phyloP scores from a whole-genome alignment of 2,113 vertebrate species.

The Dunckerocampus dactyliophorus region DNA sequence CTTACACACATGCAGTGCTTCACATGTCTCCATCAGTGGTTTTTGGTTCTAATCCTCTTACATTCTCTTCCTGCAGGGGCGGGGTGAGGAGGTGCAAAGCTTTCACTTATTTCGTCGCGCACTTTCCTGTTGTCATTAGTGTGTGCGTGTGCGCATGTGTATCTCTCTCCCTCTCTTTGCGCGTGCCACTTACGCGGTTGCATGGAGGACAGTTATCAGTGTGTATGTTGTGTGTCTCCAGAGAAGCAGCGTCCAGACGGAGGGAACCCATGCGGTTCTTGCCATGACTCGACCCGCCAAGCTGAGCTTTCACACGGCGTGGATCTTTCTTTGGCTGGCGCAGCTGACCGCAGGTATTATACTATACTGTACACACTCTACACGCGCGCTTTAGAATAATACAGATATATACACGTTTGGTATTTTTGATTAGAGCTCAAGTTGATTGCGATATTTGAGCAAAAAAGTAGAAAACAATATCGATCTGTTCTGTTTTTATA shows the following conservation, averaged over 20 bases:
- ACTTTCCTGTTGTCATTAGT: slow-evolving; percentile 34
- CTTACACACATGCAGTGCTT: not conserved
- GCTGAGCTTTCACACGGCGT: slow-evolving; percentile 56
- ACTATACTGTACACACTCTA: no score
- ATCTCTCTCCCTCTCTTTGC: not conserved
- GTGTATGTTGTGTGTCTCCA: slow-evolving; percentile 11
- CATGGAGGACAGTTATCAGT: slow-evolving; percentile 22
- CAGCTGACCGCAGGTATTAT: slow-evolving; percentile 69
- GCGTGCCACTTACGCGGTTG: not conserved
- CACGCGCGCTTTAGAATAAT: no score
- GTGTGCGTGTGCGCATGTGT: slow-evolving; percentile 2
- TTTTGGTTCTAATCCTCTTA: slow-evolving; percentile 66
- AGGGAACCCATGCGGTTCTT: slow-evolving; percentile 57
- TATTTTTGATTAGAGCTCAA: no score
- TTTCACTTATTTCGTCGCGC: slow-evolving; percentile 29
- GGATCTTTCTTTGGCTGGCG: slow-evolving; percentile 64
- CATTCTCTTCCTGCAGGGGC: slow-evolving; percentile 58
- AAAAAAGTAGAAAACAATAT: no score
- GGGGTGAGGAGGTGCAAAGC: slow-evolving; percentile 44
- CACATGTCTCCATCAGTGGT: slow-evolving; percentile 60
- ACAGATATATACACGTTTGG: no score
- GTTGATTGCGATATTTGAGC: no score
- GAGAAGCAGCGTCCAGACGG: slow-evolving; percentile 27
- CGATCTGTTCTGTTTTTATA: no score
- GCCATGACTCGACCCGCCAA: slow-evolving; percentile 66